These are phyloP conservation scores for Balearica regulorum DNA, from an alignment of 2,797 vertebrate species.

Conservation along the genomic window DNA sequence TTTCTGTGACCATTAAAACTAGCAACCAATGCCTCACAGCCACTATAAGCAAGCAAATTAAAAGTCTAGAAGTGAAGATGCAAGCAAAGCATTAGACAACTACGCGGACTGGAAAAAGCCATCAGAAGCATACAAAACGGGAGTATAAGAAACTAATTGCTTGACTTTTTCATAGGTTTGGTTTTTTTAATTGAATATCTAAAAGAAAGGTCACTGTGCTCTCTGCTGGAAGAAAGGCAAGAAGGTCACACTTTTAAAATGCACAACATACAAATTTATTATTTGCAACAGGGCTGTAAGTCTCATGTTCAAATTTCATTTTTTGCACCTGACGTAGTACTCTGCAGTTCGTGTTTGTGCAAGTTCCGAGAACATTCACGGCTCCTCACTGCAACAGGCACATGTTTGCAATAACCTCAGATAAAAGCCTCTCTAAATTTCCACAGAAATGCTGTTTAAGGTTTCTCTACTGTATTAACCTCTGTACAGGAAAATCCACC, in stretches of 20 bases:
- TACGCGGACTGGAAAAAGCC: neutral
- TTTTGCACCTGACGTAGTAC: neutral
- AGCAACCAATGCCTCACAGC: neutral
- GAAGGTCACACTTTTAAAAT: neutral
- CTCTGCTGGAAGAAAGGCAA: neutral
- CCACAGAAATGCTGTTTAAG: neutral
- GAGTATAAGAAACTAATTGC: neutral
- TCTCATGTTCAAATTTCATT: neutral
- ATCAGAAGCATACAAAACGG: neutral
- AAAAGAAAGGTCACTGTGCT: neutral
- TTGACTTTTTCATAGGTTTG: neutral
- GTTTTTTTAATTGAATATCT: neutral
- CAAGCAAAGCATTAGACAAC: neutral
- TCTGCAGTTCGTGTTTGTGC: rapidly evolving
- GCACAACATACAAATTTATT: rapidly evolving
- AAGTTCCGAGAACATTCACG: neutral
- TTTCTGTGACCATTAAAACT: neutral
- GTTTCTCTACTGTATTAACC: neutral
- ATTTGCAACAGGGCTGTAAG: neutral
- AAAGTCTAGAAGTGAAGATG: neutral
- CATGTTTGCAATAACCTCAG: neutral
- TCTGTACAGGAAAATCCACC: neutral
- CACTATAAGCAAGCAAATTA: neutral
- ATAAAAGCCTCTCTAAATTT: neutral
- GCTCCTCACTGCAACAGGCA: neutral